Conservation (phyloP, 2,113 vertebrate genomes). For the Edolisoma coerulescens region DNA sequence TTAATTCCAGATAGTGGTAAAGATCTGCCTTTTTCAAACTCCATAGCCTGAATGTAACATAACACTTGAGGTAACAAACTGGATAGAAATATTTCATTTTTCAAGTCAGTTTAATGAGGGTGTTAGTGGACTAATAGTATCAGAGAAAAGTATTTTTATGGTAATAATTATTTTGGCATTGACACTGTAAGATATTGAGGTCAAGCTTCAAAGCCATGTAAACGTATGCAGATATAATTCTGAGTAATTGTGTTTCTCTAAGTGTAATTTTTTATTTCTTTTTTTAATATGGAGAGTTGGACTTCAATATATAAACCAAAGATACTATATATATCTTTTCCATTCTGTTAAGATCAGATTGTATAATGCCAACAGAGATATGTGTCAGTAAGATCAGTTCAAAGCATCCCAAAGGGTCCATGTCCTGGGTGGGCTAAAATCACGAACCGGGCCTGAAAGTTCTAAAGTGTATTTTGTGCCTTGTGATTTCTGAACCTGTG, state of each 20-base stretch:
- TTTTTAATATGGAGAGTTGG: neutral
- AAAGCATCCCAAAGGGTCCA: neutral
- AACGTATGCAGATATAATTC: neutral
- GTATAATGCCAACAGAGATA: neutral
- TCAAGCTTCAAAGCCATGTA: neutral
- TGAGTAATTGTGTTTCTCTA: neutral
- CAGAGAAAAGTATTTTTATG: neutral
- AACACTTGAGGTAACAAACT: neutral
- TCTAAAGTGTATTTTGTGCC: neutral
- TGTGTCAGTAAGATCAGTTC: neutral
- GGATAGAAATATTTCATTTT: neutral
- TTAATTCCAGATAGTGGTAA: neutral
- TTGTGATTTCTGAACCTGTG: neutral
- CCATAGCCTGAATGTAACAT: neutral
- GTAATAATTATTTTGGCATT: neutral
- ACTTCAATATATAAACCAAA: neutral
- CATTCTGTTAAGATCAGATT: neutral
- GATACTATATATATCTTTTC: neutral
- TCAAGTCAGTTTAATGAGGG: neutral
- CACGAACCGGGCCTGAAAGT: neutral
- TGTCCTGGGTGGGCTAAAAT: neutral
- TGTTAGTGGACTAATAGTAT: neutral
- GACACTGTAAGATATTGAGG: neutral
- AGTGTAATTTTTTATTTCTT: neutral
- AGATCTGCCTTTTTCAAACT: neutral